Base-by-base conservation (phyloP, 2,888 invertebrate genomes). In the Lithophane semibrunnea region DNA sequence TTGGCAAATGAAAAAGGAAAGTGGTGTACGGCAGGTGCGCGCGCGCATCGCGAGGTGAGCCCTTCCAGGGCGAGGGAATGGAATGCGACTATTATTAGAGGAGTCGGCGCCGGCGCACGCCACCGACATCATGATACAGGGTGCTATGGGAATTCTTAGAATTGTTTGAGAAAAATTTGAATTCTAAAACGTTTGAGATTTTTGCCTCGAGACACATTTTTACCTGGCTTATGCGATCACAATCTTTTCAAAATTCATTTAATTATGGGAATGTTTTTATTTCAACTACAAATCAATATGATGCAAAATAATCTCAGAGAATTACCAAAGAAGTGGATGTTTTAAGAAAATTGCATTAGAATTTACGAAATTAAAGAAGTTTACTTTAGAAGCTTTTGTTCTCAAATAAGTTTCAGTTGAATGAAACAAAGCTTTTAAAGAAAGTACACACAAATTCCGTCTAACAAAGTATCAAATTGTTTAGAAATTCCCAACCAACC, bases 41-140 rank as follows among this genome's bases (percentile, higher is more conserved):
- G 88, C 84, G 79, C 87, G 85, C 85, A 84, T 85, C 85, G 84
- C 89, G 91, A 89, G 91, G 90, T 91, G 89, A 90, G 91, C 91
- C 93, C 94, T 92, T 91, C 90, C 89, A 86, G 90, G 89, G 91
- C 89, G 89, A 89, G 88, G 91, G 91, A 90, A 89, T 91, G 95
- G 95, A 94, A 95, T 95, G 96, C 92, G 92, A 91, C 95, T 96
- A 96, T 95, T 96, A 96, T 95, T 95, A 95, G 94, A 93, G 91
- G 88, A 92, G 91, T 84, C 95, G 94, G 94, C 95, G 95, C 94
- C 94, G 92, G 93, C 94, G 93, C 94, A 92, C 91, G 92, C 93
- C 91, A 86, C 89, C 89, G 88, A 90, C 91, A 90, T 90, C 88
- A 85, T 83, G 83, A 90, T 92, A 93, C 93, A 92, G 93, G 92